These are phyloP conservation scores for Rotaria sp. DNA, from an alignment of 2,888 invertebrate species.

Conservation along the genomic window DNA sequence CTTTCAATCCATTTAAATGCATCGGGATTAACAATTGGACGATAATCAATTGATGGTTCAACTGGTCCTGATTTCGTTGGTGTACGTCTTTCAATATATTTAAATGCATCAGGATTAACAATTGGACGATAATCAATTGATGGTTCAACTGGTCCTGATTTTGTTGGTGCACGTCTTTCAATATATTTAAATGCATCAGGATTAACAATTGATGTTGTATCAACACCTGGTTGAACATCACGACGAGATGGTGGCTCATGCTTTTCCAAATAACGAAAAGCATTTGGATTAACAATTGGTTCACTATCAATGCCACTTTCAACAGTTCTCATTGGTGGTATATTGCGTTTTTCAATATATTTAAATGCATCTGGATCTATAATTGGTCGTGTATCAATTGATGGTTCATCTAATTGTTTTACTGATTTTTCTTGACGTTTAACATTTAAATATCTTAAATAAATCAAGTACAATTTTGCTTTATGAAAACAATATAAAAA, in stretches of 20 bases:
- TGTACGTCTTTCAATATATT: slow-evolving; percentile 29
- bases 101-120: slow-evolving; percentile 37
- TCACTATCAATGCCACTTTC: slow-evolving; percentile 63
- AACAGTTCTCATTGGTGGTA: slow-evolving; percentile 69
- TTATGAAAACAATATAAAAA: not conserved
- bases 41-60: slow-evolving; percentile 25
- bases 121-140: slow-evolving; percentile 35
- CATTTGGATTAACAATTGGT: slow-evolving; percentile 39
- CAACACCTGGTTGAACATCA: slow-evolving; percentile 17
- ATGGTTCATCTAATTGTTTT: not conserved
- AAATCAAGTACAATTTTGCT: not conserved
- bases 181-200: slow-evolving; percentile 38
- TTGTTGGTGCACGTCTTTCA: slow-evolving; percentile 3
- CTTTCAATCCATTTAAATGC: slow-evolving; percentile 34
- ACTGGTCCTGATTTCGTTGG: not conserved
- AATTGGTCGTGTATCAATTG: slow-evolving; percentile 35
- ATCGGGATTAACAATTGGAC: slow-evolving; percentile 37
- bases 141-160: not conserved
- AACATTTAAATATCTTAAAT: slow-evolving; percentile 25
- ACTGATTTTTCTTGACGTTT: not conserved
- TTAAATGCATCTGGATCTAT: slow-evolving; percentile 39
- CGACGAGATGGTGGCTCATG: not conserved
- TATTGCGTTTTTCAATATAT: slow-evolving; percentile 29
- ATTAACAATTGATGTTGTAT: slow-evolving; percentile 34
- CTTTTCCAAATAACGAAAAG: slow-evolving; percentile 36